These are phyloP conservation scores for Nymphalis io DNA, from an alignment of 1,140 invertebrate species.

Conservation along the genomic window DNA sequence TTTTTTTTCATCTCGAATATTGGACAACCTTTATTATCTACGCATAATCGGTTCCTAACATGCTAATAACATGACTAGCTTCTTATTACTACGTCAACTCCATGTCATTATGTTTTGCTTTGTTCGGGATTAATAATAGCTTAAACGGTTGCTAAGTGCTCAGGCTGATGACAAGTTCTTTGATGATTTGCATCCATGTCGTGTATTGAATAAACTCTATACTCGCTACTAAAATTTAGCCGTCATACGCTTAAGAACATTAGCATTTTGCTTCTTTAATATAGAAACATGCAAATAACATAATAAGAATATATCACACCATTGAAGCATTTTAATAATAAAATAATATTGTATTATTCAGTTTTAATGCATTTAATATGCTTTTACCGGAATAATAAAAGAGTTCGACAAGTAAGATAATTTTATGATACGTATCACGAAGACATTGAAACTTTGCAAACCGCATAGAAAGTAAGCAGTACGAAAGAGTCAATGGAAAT, in stretches of 20 bases:
- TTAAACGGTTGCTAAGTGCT: constrained; percentile 16
- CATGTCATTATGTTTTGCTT: constrained; percentile 34
- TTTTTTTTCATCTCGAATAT: constrained; percentile 54
- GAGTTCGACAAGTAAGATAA: constrained; percentile 31
- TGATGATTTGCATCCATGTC: neutral
- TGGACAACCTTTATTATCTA: constrained; percentile 55
- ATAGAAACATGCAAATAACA: too few relatives aligned
- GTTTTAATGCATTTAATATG: too few relatives aligned
- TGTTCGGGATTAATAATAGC: constrained; percentile 35
- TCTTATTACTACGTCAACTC: constrained; percentile 34
- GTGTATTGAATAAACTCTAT: neutral
- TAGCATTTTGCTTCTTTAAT: too few relatives aligned
- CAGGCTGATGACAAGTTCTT: constrained; percentile 5
- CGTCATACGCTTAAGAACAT: neutral
- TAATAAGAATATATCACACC: neutral
- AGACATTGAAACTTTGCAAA: constrained; percentile 41
- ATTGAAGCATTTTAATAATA: neutral
- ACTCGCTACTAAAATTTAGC: too few relatives aligned
- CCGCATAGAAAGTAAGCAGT: constrained; percentile 32
- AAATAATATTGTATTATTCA: too few relatives aligned
- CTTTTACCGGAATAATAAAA: neutral
- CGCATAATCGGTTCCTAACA: constrained; percentile 50
- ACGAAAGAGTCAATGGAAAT: constrained; percentile 24
- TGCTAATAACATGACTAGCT: constrained; percentile 48
- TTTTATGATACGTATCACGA: constrained; percentile 34